Percentiles rank a stretch among this genome's conserved stretches.
phyloP scores from a whole-genome alignment of 35 echinoderm and acorn worm species.

The Apostichopus parvimensis region DNA sequence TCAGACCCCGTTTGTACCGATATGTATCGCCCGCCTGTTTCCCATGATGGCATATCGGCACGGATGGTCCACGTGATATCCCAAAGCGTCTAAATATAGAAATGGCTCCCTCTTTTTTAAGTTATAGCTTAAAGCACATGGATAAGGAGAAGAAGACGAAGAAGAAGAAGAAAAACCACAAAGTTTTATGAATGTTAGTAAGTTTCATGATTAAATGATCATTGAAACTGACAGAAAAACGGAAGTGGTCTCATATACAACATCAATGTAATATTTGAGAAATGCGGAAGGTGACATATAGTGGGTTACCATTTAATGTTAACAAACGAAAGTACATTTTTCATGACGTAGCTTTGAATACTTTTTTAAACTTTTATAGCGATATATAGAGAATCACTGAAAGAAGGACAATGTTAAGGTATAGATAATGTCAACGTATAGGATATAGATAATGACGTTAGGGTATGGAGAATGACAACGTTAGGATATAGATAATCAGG shows the following conservation, averaged over 20 bases:
- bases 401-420: too few relatives aligned
- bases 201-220: background rate
- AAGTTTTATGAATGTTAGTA: background rate
- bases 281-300: too few relatives aligned
- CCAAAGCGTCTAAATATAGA: background rate
- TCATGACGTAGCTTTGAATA: too few relatives aligned
- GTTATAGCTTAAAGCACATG: background rate
- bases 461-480: too few relatives aligned
- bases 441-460: too few relatives aligned
- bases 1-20: constrained; percentile 28
- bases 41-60: constrained; percentile 1
- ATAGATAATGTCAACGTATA: too few relatives aligned
- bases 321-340: too few relatives aligned
- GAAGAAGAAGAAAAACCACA: background rate
- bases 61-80: background rate
- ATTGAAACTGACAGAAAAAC: background rate
- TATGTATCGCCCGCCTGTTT: constrained; percentile 21
- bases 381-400: too few relatives aligned
- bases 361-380: too few relatives aligned
- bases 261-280: too few relatives aligned
- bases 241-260: background rate
- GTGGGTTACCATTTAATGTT: too few relatives aligned
- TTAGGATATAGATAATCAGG: too few relatives aligned
- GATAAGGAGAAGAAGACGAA: background rate
- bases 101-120: background rate